A percentile compares a stretch with the other conserved stretches of the same genome.
Conservation (phyloP, 2,888 invertebrate species). For the Druceiella hillmani region DNA sequence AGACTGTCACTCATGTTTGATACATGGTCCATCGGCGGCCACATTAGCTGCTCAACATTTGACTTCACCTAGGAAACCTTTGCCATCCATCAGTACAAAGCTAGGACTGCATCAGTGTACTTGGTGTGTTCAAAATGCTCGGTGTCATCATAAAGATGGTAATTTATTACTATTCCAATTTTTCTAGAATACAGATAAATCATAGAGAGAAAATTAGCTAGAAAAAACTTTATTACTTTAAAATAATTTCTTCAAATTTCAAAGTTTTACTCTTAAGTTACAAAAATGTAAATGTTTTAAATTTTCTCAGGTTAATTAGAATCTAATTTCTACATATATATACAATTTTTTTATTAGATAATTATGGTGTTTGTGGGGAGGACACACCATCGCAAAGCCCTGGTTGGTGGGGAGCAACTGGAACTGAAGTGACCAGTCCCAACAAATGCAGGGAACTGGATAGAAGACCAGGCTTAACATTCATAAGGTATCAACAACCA, state of each 20-base stretch:
- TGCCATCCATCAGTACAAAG: constrained; percentile 65
- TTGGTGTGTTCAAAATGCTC: constrained; percentile 91
- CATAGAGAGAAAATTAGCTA: neutral
- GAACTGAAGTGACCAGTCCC: constrained; percentile 66
- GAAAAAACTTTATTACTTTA: too few species aligned
- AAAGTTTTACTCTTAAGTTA: too few species aligned
- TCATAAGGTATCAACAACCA: constrained; percentile 82
- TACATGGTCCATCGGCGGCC: constrained; percentile 63
- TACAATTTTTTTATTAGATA: constrained; percentile 50
- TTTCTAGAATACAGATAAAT: neutral
- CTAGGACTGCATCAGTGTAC: constrained; percentile 75
- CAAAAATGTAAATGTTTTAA: too few species aligned
- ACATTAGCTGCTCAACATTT: constrained; percentile 32
- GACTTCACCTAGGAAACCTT: constrained; percentile 27
- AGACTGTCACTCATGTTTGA: constrained; percentile 86
- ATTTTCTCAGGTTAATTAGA: constrained; percentile 9
- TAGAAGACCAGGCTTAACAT: constrained; percentile 82
- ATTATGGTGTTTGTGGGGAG: constrained; percentile 80
- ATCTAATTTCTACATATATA: too few species aligned
- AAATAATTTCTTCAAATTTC: too few species aligned
- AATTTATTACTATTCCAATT: constrained; percentile 22
- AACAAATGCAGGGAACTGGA: constrained; percentile 75
- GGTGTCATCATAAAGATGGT: constrained; percentile 84
- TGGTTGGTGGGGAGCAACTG: constrained; percentile 88
- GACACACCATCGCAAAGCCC: constrained; percentile 76